Evolutionary conservation across 2,888 invertebrate species (phyloP), one percentile per base, ranked within the genome.

Genomic region (Tachina lurida): DNA sequence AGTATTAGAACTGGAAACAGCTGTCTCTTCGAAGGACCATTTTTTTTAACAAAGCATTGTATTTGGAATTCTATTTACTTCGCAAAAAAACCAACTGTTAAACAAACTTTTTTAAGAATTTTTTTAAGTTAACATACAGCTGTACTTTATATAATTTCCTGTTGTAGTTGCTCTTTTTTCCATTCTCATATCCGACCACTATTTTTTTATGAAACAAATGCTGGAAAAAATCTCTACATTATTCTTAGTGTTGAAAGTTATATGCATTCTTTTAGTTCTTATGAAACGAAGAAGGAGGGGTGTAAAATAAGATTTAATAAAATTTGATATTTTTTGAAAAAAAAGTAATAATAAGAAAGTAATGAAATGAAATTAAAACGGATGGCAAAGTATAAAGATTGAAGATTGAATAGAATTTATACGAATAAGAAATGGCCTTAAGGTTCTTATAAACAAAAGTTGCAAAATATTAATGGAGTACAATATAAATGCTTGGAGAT

Each of bases 291-390:
- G 8, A n/a, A 5, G 22, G 10, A 47, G n/a, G 47, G 68, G 54
- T 54, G 5, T 76, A 56, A 41, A 76, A 71, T 77, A 65, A 52
- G 67, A 74, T 74, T 75, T 75, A 75, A 76, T 65, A 82, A 80
- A 71, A 70, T 76, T 82, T 76, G 70, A 82, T 75, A 39, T 68
- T 68, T 63, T 41, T 15, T 47, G 17, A 39, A 67, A 49, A 76
- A n/a, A 39, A 67, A 56, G 15, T 19, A 58, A 56, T 67, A 74
- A 41, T 52, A 52, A 75, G 5, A 63, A 75, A 43, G 10, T 52
- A 47, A 22, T 19, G 56, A 47, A n/a, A 41, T 5, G n/a, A 68
- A 49, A 52, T 65, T 45, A 41, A 76, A 49, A 56, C 39, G 56
- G n/a, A 76, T 67, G 58, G 62, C 31, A 58, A 56, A 56, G 54